Percentiles rank a stretch among this genome's conserved stretches.
Evolutionary conservation across 2,888 invertebrate genomes (phyloP).

Genomic region (Parochlus steinenii): DNA sequence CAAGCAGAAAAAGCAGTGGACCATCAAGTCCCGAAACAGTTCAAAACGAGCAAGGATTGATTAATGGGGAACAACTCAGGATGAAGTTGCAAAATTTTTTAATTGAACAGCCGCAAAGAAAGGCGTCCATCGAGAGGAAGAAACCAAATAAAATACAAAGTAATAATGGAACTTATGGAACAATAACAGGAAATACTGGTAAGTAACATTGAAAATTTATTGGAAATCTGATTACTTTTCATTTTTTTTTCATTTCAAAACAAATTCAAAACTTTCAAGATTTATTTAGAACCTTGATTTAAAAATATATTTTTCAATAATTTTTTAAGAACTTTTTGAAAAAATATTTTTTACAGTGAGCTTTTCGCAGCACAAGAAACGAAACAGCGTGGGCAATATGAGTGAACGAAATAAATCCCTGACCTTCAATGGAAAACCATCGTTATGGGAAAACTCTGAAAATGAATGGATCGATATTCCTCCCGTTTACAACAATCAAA

Average conservation of each 20-base stretch:
- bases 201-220: too few relatives aligned
- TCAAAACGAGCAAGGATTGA: constrained; percentile 25
- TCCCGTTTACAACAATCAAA: constrained; percentile 14
- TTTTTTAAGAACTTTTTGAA: too few relatives aligned
- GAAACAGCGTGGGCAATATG: constrained; percentile 12
- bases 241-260: too few relatives aligned
- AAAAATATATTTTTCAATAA: too few relatives aligned
- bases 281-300: too few relatives aligned
- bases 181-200: too few relatives aligned
- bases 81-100: constrained; percentile 44
- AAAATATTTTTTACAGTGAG: neutral
- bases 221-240: too few relatives aligned
- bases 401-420: constrained; percentile 13
- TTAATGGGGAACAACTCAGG: constrained; percentile 48
- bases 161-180: too few relatives aligned
- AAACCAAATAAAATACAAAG: constrained; percentile 1
- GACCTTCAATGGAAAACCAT: constrained; percentile 12
- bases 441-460: constrained; percentile 14
- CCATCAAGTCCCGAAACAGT: constrained; percentile 42
- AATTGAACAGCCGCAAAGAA: constrained; percentile 23
- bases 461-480: constrained; percentile 17
- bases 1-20: constrained; percentile 51
- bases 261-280: too few relatives aligned
- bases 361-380: constrained; percentile 8
- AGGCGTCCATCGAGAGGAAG: constrained; percentile 12